A percentile compares a stretch with the other conserved stretches of the same genome.
These are phyloP conservation scores for Antheraea assamensis DNA, from an alignment of 2,888 invertebrate species.

Conservation along the genomic window DNA sequence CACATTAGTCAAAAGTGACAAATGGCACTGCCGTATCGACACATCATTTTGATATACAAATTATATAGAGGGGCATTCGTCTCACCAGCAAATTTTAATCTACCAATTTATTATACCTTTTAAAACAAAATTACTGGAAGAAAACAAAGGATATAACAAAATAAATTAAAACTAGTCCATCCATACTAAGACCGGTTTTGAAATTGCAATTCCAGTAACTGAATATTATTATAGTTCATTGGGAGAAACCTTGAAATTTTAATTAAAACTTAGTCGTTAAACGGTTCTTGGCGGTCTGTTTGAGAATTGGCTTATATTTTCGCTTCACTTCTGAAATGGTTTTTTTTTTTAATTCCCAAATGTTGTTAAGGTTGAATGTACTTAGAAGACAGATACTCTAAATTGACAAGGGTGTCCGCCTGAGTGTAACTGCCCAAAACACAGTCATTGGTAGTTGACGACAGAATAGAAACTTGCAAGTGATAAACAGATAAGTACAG, in stretches of 20 bases:
- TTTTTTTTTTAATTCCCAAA: background rate
- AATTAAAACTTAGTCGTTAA: constrained; percentile 8
- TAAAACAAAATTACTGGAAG: no score
- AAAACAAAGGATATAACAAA: no score
- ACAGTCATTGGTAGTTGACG: background rate
- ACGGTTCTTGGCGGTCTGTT: background rate
- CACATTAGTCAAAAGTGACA: no score
- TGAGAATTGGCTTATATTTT: constrained; percentile 23
- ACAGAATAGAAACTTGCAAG: background rate
- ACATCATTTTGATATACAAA: no score
- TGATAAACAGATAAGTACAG: background rate
- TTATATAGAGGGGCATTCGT: no score
- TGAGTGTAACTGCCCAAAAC: background rate
- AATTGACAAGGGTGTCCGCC: no score
- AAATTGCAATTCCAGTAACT: background rate
- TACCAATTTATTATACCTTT: no score
- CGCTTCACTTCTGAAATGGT: background rate
- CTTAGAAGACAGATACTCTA: background rate
- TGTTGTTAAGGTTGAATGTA: background rate
- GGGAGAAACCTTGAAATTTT: background rate
- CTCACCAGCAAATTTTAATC: no score
- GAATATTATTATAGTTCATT: background rate
- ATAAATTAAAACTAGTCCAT: no score
- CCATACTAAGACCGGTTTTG: background rate
- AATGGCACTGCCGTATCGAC: no score